These are phyloP conservation scores for Formica aserva DNA, from an alignment of 2,888 invertebrate species.

Conservation along the genomic window DNA sequence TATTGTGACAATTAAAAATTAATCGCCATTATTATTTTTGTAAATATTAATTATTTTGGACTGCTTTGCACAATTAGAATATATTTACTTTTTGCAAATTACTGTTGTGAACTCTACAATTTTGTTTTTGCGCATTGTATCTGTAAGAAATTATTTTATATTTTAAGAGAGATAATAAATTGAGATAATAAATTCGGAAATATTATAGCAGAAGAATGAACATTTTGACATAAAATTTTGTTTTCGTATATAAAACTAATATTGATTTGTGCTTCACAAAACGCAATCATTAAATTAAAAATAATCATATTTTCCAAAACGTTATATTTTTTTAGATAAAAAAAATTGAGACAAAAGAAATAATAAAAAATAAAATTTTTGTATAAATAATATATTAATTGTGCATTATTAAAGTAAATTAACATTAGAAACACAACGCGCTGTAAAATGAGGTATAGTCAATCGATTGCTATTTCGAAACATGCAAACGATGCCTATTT, in stretches of 20 bases:
- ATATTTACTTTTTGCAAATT: not conserved
- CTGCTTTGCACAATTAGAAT: not conserved
- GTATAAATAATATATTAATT: too few species aligned
- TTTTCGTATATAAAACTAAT: not conserved
- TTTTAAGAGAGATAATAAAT: not conserved
- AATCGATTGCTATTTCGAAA: conserved; percentile 22
- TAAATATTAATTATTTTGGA: not conserved
- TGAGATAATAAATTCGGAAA: not conserved
- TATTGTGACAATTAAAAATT: not conserved
- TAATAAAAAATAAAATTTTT: not conserved
- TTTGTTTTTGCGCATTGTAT: not conserved
- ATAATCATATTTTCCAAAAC: not conserved
- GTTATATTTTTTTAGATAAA: not conserved
- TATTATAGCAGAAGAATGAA: not conserved
- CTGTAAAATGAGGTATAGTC: not conserved
- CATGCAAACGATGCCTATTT: not conserved
- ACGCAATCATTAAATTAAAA: not conserved
- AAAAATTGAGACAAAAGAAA: not conserved
- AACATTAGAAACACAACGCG: not conserved
- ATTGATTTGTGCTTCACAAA: not conserved
- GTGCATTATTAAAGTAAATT: conserved; percentile 9
- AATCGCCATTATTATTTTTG: not conserved
- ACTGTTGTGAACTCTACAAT: not conserved
- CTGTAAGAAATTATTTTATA: not conserved
- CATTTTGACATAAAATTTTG: not conserved